A percentile compares a stretch with the other conserved stretches of the same genome.
Evolutionary conservation across 2,113 vertebrate species (phyloP).

Genomic region (Sceloporus undulatus): DNA sequence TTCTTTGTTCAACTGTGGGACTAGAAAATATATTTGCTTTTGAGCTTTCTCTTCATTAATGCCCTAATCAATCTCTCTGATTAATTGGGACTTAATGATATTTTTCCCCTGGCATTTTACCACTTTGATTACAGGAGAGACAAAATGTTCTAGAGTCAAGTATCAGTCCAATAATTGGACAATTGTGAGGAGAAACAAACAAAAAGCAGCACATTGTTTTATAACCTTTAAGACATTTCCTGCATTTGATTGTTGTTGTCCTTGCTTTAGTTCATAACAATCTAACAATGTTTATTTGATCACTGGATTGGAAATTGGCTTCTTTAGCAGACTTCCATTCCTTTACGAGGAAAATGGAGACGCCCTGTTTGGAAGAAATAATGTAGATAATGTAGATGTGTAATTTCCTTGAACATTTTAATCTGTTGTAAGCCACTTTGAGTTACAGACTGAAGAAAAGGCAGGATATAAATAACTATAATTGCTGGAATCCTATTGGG

Average conservation of each 20-base stretch:
- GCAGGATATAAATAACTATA: too few species aligned
- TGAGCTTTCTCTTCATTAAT: slow-evolving; percentile 39
- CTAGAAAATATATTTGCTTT: not conserved
- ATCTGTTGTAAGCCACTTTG: too few species aligned
- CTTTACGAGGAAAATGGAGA: slow-evolving; percentile 42
- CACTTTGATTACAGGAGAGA: slow-evolving; percentile 34
- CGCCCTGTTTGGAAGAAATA: slow-evolving; percentile 17
- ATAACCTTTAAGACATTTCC: slow-evolving; percentile 59
- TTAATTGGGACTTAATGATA: slow-evolving; percentile 44
- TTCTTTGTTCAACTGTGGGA: not conserved
- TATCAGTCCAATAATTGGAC: slow-evolving; percentile 65
- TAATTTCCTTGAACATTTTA: slow-evolving; percentile 34
- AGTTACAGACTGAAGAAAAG: too few species aligned
- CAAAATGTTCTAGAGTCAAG: slow-evolving; percentile 54
- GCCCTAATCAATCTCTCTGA: slow-evolving; percentile 32
- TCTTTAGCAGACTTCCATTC: slow-evolving; percentile 52
- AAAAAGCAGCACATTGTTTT: slow-evolving; percentile 53
- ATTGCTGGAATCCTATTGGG: too few species aligned
- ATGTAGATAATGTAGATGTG: slow-evolving; percentile 40
- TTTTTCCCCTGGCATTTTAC: slow-evolving; percentile 39
- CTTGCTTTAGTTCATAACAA: slow-evolving; percentile 42
- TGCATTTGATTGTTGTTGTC: slow-evolving; percentile 60
- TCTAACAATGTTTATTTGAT: slow-evolving; percentile 26
- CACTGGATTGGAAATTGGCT: slow-evolving; percentile 56
- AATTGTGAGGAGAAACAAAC: slow-evolving; percentile 59